Evolutionary conservation across 2,113 vertebrate genomes (phyloP), one percentile per base, ranked within the genome.

Genomic region (Callorhinus ursinus): DNA sequence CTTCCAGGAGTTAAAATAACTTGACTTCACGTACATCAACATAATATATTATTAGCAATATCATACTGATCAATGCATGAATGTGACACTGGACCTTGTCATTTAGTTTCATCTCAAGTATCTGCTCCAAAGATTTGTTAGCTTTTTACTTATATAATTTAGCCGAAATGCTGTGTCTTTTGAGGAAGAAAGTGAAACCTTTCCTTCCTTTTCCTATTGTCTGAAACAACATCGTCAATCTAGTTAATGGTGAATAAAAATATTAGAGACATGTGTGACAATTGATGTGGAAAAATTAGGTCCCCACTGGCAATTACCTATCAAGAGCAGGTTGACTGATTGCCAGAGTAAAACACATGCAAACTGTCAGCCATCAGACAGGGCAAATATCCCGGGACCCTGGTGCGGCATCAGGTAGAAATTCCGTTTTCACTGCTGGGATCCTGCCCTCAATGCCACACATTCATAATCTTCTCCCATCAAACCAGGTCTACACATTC

Each of bases 401-500:
- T 33, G 10, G 26, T 67, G 83, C 36, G 22, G 36, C 1, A 19
- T n/a, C 65, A 96, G 88, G 76, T 80, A 36, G 88, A 97, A 95
- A 97, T 77, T 72, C 79, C 26, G 92, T 95, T 97, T 85, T 77
- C 71, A 2, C 95, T 18, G 5, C 94, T 71, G 95, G 93, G 88
- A 97, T 85, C 53, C 69, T 42, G 77, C 96, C 69, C 97, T 92
- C 33, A 0, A 1, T 51, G 36, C 24, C 55, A 94, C 95, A 88
- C 95, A 93, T 97, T 97, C 80, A 96, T 96, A 97, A 84, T 95
- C 96, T 95, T 80, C 93, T 95, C 97, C 92, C 88, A 91, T 91
- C 93, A 61, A 96, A 13, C 77, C 72, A 90, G 63, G 59, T 96
- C 91, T 91, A 94, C 95, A 94, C 82, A 69, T 92, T 98, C 19